Conservation (phyloP, 2,888 invertebrate species). For the Caradrina kadenii region DNA sequence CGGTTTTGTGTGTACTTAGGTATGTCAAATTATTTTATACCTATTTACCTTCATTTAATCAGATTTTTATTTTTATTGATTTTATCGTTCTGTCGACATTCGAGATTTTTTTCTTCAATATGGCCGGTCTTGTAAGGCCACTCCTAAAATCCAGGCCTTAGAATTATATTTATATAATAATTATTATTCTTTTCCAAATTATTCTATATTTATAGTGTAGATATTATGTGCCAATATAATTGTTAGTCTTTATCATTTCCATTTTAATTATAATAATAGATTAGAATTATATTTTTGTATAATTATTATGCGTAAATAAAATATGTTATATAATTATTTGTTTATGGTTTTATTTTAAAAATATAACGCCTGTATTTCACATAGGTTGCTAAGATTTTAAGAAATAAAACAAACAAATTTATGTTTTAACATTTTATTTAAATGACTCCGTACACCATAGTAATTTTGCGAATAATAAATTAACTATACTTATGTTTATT, state of each 20-base stretch:
- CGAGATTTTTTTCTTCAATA: background rate
- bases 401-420: slow-evolving; percentile 12
- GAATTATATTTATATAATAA: slow-evolving; percentile 5
- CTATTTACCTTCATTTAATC: slow-evolving; percentile 29
- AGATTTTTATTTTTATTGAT: slow-evolving; percentile 33
- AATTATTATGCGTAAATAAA: slow-evolving; percentile 73
- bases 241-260: slow-evolving; percentile 65
- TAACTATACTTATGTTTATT: background rate
- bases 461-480: slow-evolving; percentile 13
- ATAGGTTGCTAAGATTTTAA: background rate
- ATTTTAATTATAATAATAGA: slow-evolving; percentile 66
- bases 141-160: background rate
- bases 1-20: slow-evolving; percentile 15
- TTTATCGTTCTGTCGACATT: slow-evolving; percentile 17
- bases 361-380: background rate
- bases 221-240: slow-evolving; percentile 72
- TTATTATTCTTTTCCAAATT: slow-evolving; percentile 30
- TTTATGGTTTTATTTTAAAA: slow-evolving; percentile 39
- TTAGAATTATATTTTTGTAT: slow-evolving; percentile 75
- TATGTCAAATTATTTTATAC: slow-evolving; percentile 29
- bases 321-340: slow-evolving; percentile 59
- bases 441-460: background rate
- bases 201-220: slow-evolving; percentile 60
- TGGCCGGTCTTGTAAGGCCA: slow-evolving; percentile 1
- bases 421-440: slow-evolving; percentile 24